Evolutionary conservation across 23 tunicate genomes (phyloP).

Genomic region (Ciona savignyi): DNA sequence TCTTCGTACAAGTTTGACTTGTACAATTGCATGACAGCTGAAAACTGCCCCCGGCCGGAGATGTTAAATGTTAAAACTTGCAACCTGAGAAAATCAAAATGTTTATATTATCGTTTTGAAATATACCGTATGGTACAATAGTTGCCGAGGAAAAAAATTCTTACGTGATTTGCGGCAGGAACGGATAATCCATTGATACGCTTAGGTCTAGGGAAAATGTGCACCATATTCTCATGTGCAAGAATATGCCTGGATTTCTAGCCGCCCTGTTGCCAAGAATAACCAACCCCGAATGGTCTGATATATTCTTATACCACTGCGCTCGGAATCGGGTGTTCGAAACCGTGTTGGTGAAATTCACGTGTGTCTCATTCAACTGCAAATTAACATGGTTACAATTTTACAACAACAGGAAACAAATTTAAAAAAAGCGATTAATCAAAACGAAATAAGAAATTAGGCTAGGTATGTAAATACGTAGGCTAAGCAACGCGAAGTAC

Average conservation of each 20-base stretch:
- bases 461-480: no score
- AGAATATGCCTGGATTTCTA: conserved; percentile 3
- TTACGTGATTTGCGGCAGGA: conserved; percentile 73
- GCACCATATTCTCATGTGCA: conserved; percentile 64
- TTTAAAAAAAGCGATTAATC: no score
- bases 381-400: neutral
- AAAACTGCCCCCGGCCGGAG: conserved; percentile 89
- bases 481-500: no score
- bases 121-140: neutral
- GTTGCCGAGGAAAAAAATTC: conserved; percentile 1
- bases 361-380: conserved; percentile 85
- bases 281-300: conserved; percentile 29
- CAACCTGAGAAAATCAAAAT: conserved; percentile 10
- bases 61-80: conserved; percentile 59
- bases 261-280: conserved; percentile 28
- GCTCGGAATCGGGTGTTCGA: conserved; percentile 28
- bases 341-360: conserved; percentile 70
- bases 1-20: conserved; percentile 31
- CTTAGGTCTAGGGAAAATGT: conserved; percentile 53
- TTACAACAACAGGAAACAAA: no score
- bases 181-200: conserved; percentile 51
- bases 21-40: conserved; percentile 86
- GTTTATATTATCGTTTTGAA: neutral
- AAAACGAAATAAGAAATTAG: no score
- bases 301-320: conserved; percentile 21